A percentile compares a stretch with the other conserved stretches of the same genome.
phyloP scores from a whole-genome alignment of 1,140 invertebrate species.

The Pentalonia nigronervosa region DNA sequence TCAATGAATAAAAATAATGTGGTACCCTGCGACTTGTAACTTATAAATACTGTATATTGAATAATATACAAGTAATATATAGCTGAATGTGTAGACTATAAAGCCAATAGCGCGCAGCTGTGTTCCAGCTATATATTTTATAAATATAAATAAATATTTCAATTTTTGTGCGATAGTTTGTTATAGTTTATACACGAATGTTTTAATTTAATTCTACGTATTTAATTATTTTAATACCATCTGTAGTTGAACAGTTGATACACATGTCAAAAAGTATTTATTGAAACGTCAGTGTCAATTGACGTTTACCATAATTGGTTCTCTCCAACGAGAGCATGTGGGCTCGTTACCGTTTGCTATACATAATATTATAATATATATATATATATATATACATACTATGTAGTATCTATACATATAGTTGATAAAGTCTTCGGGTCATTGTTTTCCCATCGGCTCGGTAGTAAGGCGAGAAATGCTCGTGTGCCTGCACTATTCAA shows the following conservation, averaged over 20 bases:
- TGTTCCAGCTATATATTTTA: background rate
- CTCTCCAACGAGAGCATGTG: background rate
- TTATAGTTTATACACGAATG: background rate
- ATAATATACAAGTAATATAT: too few species aligned
- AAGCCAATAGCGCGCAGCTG: background rate
- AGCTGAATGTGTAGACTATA: too few species aligned
- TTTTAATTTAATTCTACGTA: background rate
- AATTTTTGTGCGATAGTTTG: background rate
- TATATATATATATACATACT: too few species aligned
- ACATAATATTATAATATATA: background rate
- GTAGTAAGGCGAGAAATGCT: conserved; percentile 32
- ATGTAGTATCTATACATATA: background rate
- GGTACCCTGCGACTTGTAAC: too few species aligned
- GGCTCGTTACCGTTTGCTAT: background rate
- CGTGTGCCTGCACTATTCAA: background rate
- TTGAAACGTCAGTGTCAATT: background rate
- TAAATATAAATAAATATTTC: conserved; percentile 2
- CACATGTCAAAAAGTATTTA: background rate
- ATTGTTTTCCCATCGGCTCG: conserved; percentile 22
- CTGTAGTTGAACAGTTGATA: background rate
- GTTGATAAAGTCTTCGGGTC: conserved; percentile 8
- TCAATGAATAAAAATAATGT: too few species aligned
- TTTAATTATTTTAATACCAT: background rate
- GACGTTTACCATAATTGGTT: conserved; percentile 18
- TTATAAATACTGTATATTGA: too few species aligned